Percentiles rank a stretch among this genome's conserved stretches.
phyloP scores from a whole-genome alignment of 2,797 vertebrate genomes.

The Otus scops region DNA sequence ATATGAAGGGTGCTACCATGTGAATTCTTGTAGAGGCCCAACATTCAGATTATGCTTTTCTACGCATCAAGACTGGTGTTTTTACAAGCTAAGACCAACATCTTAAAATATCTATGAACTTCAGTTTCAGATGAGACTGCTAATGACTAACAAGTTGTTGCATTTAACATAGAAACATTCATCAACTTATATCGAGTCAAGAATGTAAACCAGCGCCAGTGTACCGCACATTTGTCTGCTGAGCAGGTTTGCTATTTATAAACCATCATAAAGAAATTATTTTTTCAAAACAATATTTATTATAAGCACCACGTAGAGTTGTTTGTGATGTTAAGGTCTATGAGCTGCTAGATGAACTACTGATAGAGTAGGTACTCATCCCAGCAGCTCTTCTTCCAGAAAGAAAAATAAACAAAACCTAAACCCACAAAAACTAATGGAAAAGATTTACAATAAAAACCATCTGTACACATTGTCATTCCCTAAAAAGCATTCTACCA shows the following conservation, averaged over 20 bases:
- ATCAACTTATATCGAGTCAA: background rate
- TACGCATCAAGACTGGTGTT: background rate
- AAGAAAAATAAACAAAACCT: background rate
- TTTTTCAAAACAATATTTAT: background rate
- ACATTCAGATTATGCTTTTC: background rate
- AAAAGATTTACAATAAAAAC: background rate
- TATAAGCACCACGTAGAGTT: background rate
- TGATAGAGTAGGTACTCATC: background rate
- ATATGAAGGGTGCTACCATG: rapidly evolving
- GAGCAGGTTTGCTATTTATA: background rate
- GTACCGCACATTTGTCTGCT: background rate
- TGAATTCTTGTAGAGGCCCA: background rate
- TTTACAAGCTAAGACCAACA: background rate
- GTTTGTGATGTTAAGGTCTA: background rate
- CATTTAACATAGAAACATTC: background rate
- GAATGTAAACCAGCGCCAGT: background rate
- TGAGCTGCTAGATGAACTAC: background rate
- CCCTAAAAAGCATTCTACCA: background rate
- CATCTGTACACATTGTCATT: background rate
- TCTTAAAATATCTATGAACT: background rate
- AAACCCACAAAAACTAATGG: background rate
- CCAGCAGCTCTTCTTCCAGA: background rate
- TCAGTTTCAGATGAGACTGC: background rate
- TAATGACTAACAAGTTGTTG: background rate
- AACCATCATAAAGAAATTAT: background rate